Conservation (phyloP, 2,888 invertebrate species). For the Aricia artaxerxes region DNA sequence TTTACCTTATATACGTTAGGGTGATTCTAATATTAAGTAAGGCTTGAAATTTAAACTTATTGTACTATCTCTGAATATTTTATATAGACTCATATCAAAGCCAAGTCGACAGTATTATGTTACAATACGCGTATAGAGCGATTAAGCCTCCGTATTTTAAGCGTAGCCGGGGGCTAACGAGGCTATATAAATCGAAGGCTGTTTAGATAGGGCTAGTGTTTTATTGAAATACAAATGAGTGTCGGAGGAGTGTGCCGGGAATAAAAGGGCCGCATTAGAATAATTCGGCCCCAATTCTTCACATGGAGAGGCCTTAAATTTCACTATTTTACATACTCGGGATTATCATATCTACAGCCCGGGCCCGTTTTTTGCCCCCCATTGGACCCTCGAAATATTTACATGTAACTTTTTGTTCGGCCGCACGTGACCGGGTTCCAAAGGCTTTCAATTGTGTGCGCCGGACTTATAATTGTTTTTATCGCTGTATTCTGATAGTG, state of each 20-base stretch:
- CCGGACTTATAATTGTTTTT: conserved; percentile 28
- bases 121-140: background rate
- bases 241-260: conserved; percentile 70
- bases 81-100: background rate
- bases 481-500: background rate
- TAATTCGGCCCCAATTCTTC: conserved; percentile 80
- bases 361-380: conserved; percentile 76
- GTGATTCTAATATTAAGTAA: background rate
- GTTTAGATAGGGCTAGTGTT: conserved; percentile 77
- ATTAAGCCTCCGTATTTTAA: conserved; percentile 42
- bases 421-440: conserved; percentile 74
- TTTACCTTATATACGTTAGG: background rate
- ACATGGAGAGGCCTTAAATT: conserved; percentile 80
- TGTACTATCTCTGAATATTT: background rate
- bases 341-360: conserved; percentile 78
- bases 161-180: conserved; percentile 46
- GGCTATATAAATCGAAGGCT: conserved; percentile 61
- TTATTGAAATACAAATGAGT: conserved; percentile 80
- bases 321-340: conserved; percentile 80
- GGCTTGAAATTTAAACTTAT: background rate
- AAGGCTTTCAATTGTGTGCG: conserved; percentile 68
- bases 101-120: background rate
- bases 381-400: conserved; percentile 77
- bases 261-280: conserved; percentile 80
- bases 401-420: conserved; percentile 79